Base-by-base conservation (phyloP, 2,888 invertebrate genomes). In the Pherbina coryleti region DNA sequence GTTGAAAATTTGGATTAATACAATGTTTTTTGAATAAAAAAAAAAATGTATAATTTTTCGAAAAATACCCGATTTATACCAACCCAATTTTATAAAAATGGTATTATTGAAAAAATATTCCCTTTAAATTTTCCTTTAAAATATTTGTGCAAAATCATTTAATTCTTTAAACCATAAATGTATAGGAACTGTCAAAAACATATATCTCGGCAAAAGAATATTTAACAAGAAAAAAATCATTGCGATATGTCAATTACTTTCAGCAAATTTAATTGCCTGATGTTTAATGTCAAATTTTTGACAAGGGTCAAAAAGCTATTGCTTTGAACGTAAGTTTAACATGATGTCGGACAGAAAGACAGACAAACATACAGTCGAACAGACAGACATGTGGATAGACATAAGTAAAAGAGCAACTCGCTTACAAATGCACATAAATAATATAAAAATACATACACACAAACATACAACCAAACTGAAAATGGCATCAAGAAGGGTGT, bases 221-320 rank as follows among this genome's bases (percentile, higher is more conserved):
- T n/a, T n/a, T n/a, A 11, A 11, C 11, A 44, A 44, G 5, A 44
- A 57, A 14, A 55, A 22, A 37, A 66, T 34, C 57, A 69, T 44
- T 62, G 69, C 62, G 37, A 69, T 70, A 70, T 69, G 60, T 76
- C 69, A 76, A 69, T 76, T 76, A 69, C 55, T 69, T 37, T 62
- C 76, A 19, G 62, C 70, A 76, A 72, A 76, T 76, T 76, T 69
- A 75, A 70, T 76, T 60, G 70, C 76, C 70, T 70, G 69, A 76
- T 69, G 76, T 76, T 70, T 60, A 60, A 70, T 62, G 76, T 70
- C 76, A 70, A 60, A 60, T 49, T 72, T 76, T 70, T 76, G 76
- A 76, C 49, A 76, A 55, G 76, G 75, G 75, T 75, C 55, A 51
- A 72, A 57, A 57, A 19, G 25, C 11, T 14, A 22, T 28, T 31